These are phyloP conservation scores for Psylliodes chrysocephalus DNA, from an alignment of 2,888 invertebrate species.

Conservation along the genomic window DNA sequence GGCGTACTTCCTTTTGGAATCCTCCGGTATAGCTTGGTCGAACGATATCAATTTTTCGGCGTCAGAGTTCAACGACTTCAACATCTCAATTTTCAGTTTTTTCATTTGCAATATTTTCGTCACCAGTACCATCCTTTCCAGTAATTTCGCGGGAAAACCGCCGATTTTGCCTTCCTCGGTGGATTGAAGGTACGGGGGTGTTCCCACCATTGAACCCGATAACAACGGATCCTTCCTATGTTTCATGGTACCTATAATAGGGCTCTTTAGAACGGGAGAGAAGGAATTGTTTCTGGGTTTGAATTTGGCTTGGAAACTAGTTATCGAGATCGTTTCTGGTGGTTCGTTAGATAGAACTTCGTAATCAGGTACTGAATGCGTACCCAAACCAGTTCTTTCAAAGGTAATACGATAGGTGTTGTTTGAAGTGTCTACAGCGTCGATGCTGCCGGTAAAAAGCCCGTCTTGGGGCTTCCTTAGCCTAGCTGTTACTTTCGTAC, in stretches of 20 bases:
- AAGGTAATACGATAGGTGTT: conserved; percentile 95
- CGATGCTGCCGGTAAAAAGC: conserved; percentile 87
- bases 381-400: conserved; percentile 90
- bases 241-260: conserved; percentile 58
- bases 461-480: conserved; percentile 94
- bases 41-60: conserved; percentile 88
- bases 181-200: conserved; percentile 50
- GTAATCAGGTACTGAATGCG: conserved; percentile 95
- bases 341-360: conserved; percentile 95
- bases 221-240: conserved; percentile 78
- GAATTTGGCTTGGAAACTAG: conserved; percentile 84
- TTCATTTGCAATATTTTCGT: conserved; percentile 88
- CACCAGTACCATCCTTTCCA: conserved; percentile 87
- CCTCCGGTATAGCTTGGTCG: conserved; percentile 81
- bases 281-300: conserved; percentile 72
- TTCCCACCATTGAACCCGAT: conserved; percentile 64
- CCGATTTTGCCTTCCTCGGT: conserved; percentile 71
- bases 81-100: conserved; percentile 79
- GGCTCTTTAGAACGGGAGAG: conserved; percentile 64
- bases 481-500: conserved; percentile 92
- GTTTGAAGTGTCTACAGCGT: conserved; percentile 94
- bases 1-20: conserved; percentile 93
- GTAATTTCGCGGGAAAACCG: conserved; percentile 84
- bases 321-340: conserved; percentile 88
- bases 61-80: conserved; percentile 89